phyloP scores from a whole-genome alignment of 2,113 vertebrate species.

The Paralichthys olivaceus region DNA sequence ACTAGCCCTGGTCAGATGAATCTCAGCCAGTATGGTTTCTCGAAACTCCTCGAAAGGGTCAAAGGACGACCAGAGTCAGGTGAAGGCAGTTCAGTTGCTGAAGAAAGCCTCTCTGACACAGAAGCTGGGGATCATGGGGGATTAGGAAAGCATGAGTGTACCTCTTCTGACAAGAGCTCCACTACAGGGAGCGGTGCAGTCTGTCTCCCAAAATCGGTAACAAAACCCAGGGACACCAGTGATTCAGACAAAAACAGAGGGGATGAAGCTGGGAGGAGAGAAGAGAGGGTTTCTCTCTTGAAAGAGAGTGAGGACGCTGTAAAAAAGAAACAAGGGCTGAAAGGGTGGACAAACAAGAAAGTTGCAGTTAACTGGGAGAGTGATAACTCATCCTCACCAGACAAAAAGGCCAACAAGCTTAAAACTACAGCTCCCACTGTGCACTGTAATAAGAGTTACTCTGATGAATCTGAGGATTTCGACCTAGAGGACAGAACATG shows the following conservation, averaged over 20 bases:
- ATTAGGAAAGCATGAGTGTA: conserved; percentile 12
- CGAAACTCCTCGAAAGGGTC: conserved; percentile 82
- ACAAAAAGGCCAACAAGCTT: conserved; percentile 16
- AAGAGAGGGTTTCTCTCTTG: conserved; percentile 58
- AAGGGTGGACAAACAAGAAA: conserved; percentile 43
- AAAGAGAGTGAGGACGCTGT: conserved; percentile 64
- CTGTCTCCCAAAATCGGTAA: conserved; percentile 9
- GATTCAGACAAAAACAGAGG: conserved; percentile 59
- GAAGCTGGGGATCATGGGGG: conserved; percentile 23
- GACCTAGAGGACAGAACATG: conserved; percentile 47
- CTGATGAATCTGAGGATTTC: conserved; percentile 91
- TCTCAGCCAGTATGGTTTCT: conserved; percentile 88
- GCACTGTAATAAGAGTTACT: conserved; percentile 38
- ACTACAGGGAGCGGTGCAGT: conserved; percentile 21
- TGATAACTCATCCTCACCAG: conserved; percentile 46
- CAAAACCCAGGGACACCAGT: conserved; percentile 48
- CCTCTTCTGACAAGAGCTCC: conserved; percentile 12
- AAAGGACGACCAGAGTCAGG: conserved; percentile 40
- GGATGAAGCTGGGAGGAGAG: conserved; percentile 43
- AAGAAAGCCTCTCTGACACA: conserved; percentile 55
- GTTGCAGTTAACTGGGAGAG: conserved; percentile 22
- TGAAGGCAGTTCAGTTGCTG: conserved; percentile 38
- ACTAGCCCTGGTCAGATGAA: conserved; percentile 74
- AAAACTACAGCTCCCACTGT: conserved; percentile 15
- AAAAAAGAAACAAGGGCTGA: conserved; percentile 63